Base-by-base conservation (phyloP, 2,888 invertebrate species). In the Pachydiplax longipennis region DNA sequence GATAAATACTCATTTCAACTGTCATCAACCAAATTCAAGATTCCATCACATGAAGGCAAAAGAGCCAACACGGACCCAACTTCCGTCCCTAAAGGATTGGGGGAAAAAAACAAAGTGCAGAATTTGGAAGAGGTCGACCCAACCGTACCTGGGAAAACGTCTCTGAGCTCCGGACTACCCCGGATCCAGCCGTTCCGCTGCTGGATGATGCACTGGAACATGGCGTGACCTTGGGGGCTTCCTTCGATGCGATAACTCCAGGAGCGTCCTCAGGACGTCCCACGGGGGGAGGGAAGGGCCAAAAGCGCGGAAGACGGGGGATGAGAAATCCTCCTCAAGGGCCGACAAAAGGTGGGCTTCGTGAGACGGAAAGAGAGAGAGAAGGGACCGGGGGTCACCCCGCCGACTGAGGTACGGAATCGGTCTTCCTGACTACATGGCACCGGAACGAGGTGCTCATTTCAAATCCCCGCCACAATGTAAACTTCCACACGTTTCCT, bases 121-220 rank as follows among this genome's bases (percentile, higher is more conserved):
- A 25, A 31, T 73, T 73, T 25, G 31, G 31, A 31, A 73, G 73
- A 73, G 31, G 73, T 13, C 31, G 25, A 31, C 73, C 40, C 37
- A 91, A 90, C 87, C 48, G 93, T 95, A 97, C 97, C 97, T 96
- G 97, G 96, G 94, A 96, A 96, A 48, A 96, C 96, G 94, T 96
- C 96, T 94, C 96, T 95, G 93, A 96, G 95, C 94, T 97, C 96
- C 92, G 96, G 96, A 93, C 95, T 96, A 92, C 96, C 96, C 94
- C 96, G 95, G 93, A 96, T 96, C 97, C 97, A 97, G 93, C 96
- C 97, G 94, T 96, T 96, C 93, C 96, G 96, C 94, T 97, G 97
- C 95, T 97, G 97, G 93, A 97, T 97, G 93, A 97, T 97, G 94
- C 97, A 97, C 95, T 97, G 97, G 94, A 97, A 97, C 97, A 97